These are phyloP conservation scores for Augochlorella aurata DNA, from an alignment of 2,888 invertebrate genomes.

Conservation along the genomic window DNA sequence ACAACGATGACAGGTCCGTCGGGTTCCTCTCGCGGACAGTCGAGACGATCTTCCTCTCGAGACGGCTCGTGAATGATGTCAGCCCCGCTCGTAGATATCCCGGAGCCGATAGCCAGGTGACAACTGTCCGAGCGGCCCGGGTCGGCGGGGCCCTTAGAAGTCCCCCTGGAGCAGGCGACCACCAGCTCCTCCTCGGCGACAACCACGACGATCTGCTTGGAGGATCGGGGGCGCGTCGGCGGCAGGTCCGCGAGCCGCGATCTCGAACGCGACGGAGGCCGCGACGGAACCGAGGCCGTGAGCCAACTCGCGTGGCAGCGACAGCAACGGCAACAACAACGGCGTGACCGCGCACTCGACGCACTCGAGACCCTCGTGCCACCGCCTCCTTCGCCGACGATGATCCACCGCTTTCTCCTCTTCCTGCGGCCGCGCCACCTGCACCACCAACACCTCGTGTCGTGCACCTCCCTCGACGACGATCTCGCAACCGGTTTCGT, in stretches of 20 bases:
- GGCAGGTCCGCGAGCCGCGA: background rate
- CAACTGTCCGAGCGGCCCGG: slow-evolving; percentile 69
- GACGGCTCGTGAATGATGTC: slow-evolving; percentile 69
- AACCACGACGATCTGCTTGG: slow-evolving; percentile 14
- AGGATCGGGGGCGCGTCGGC: background rate
- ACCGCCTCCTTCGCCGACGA: slow-evolving; percentile 28
- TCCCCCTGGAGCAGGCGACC: slow-evolving; percentile 73
- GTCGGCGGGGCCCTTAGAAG: slow-evolving; percentile 76
- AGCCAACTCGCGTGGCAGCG: slow-evolving; percentile 30
- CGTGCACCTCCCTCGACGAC: slow-evolving; percentile 7
- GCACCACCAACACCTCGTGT: slow-evolving; percentile 51
- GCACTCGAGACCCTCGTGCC: slow-evolving; percentile 45
- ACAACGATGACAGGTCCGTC: slow-evolving; percentile 10
- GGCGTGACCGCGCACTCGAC: slow-evolving; percentile 39
- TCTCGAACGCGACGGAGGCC: slow-evolving; percentile 1
- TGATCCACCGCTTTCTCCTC: slow-evolving; percentile 61
- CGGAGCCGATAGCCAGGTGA: slow-evolving; percentile 72
- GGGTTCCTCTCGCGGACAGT: slow-evolving; percentile 40
- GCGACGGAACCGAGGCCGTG: slow-evolving; percentile 17
- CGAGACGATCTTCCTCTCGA: slow-evolving; percentile 41
- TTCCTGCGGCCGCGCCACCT: slow-evolving; percentile 66
- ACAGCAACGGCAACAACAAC: slow-evolving; percentile 36
- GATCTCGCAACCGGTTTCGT: slow-evolving; percentile 4
- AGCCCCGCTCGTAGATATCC: slow-evolving; percentile 76
- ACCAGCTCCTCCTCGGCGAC: slow-evolving; percentile 42